Evolutionary conservation across 2,113 vertebrate genomes (phyloP), one percentile per base, ranked within the genome.

Genomic region (Tragelaphus buxtoni): DNA sequence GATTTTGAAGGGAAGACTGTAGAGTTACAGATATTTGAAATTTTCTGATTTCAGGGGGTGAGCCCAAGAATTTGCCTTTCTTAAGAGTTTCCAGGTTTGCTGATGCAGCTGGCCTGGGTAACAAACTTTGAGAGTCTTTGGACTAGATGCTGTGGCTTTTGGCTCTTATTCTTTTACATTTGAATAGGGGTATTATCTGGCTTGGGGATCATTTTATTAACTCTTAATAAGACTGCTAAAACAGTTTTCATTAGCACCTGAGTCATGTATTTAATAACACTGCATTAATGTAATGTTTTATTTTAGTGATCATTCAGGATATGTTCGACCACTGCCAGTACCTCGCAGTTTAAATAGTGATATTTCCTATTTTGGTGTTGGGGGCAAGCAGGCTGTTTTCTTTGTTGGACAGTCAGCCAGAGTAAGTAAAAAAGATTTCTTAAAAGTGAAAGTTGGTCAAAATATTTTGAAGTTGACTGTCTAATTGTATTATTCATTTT

Each of bases 351-450:
- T 99, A 96, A 99, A 99, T 97, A 99, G 99, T 92, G 99, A 99
- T 92, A 99, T 99, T 97, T 99, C 99, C 0, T 99, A 99, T 98
- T 99, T 99, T 98, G 99, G 99, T 97, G 99, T 99, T 89, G 99
- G 99, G 95, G 99, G 99, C 94, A 99, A 99, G 97, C 99, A 99
- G 97, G 99, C 99, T 8, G 99, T 99, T 88, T 99, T 99, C 98
- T 99, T 99, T 98, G 99, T 99, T 95, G 99, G 99, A 95, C 98
- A 99, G 18, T 99, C 98, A 97, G 98, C 98, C 96, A 99, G 99
- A 98, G 99, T 99, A 98, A 98, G 98, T 99, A 93, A 96, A 95
- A 93, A 80, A 80, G 7, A n/a, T 80, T 96, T 91, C 45, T 89
- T 95, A n/a, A 5, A 63, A 86, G 61, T 94, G 18, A 74, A 93